These are phyloP conservation scores for Melanostigma gelatinosum DNA, from an alignment of 2,113 vertebrate species.

Conservation along the genomic window DNA sequence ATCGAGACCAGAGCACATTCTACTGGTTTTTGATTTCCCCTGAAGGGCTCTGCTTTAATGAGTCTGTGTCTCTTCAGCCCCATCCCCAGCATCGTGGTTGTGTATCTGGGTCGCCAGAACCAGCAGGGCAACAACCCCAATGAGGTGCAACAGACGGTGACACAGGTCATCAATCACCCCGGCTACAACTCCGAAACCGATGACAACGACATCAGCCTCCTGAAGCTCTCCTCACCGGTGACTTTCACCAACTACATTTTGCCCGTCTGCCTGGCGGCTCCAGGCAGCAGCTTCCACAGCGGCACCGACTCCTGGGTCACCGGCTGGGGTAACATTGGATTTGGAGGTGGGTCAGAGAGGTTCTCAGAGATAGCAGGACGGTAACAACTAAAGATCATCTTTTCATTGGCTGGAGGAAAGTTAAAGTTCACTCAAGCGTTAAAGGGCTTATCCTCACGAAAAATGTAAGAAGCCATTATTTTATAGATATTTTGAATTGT, in stretches of 20 bases:
- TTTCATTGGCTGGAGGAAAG: not conserved
- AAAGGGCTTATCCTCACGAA: not conserved
- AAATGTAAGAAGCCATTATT: not conserved
- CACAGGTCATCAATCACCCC: conserved; percentile 63
- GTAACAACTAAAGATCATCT: not conserved
- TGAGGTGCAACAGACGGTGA: not conserved
- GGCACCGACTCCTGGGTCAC: conserved; percentile 82
- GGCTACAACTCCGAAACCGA: conserved; percentile 20
- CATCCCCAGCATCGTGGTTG: fast-evolving
- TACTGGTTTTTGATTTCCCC: not conserved
- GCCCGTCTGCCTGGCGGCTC: conserved; percentile 83
- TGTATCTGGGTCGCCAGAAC: conserved; percentile 57
- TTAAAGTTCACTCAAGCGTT: too few species aligned
- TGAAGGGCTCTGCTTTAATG: not conserved
- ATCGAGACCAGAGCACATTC: not conserved
- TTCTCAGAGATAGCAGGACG: not conserved
- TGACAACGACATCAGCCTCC: conserved; percentile 81
- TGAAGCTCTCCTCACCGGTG: conserved; percentile 71
- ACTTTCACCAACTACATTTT: conserved; percentile 69
- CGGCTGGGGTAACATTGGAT: conserved; percentile 82
- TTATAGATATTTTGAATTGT: not conserved
- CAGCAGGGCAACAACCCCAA: conserved; percentile 29
- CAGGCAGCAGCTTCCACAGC: conserved; percentile 71
- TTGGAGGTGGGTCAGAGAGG: not conserved
- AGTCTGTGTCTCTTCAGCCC: not conserved